Percentiles rank a stretch among this genome's conserved stretches.
These are phyloP conservation scores for Tuta absoluta DNA, from an alignment of 2,888 invertebrate genomes.

Conservation along the genomic window DNA sequence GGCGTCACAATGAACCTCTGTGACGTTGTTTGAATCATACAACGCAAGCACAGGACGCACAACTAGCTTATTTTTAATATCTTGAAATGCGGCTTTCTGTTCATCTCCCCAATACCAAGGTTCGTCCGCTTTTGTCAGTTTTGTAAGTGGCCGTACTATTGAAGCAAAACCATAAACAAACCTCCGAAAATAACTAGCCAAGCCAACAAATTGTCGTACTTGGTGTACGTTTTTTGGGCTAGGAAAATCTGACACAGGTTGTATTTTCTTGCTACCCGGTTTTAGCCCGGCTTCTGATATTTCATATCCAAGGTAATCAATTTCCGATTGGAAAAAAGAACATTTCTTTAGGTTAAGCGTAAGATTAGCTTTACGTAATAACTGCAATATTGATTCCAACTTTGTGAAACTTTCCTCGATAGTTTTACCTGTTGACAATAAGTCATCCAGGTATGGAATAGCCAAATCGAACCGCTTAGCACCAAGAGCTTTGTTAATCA, in stretches of 20 bases:
- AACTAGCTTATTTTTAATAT: slow-evolving; percentile 14
- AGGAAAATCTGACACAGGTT: background rate
- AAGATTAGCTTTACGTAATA: background rate
- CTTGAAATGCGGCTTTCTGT: slow-evolving; percentile 25
- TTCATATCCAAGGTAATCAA: slow-evolving; percentile 25
- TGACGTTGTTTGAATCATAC: slow-evolving; percentile 21
- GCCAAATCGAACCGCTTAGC: background rate
- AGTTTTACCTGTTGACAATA: background rate
- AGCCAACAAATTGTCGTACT: slow-evolving; percentile 35
- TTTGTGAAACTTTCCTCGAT: background rate
- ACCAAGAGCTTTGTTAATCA: background rate
- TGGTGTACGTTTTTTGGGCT: background rate
- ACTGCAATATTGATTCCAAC: background rate
- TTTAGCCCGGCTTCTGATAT: slow-evolving; percentile 9
- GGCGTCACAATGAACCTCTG: slow-evolving; percentile 28
- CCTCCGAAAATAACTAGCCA: slow-evolving; percentile 39
- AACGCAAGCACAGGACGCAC: slow-evolving; percentile 25
- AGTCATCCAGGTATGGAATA: background rate
- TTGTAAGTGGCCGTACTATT: slow-evolving; percentile 26
- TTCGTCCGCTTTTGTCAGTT: slow-evolving; percentile 21
- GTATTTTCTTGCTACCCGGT: slow-evolving; percentile 17
- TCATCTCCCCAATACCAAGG: slow-evolving; percentile 25
- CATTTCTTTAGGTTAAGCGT: background rate
- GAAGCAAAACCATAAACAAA: slow-evolving; percentile 34
- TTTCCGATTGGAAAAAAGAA: background rate